Percentiles rank a stretch among this genome's conserved stretches.
These are phyloP conservation scores for Scaptomyza cyrtandrae DNA, from an alignment of 2,888 invertebrate species.

Conservation along the genomic window DNA sequence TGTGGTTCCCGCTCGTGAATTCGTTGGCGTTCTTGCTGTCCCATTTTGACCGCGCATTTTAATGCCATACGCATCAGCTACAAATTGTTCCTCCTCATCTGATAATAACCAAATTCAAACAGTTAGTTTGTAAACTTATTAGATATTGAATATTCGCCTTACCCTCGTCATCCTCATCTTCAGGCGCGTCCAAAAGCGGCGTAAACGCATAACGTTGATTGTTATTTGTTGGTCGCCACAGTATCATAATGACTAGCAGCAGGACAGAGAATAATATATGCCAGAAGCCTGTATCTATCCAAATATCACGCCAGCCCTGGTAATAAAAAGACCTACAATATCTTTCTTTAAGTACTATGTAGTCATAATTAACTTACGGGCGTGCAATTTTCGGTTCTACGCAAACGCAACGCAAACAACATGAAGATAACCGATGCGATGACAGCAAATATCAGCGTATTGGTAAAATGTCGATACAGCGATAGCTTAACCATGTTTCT, in stretches of 20 bases:
- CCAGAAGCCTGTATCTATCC: constrained; percentile 98
- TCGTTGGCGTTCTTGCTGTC: constrained; percentile 81
- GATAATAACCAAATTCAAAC: constrained; percentile 5
- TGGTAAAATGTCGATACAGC: constrained; percentile 96
- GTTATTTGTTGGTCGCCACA: constrained; percentile 98
- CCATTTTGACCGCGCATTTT: constrained; percentile 88
- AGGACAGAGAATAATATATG: constrained; percentile 95
- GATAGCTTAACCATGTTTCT: constrained; percentile 96
- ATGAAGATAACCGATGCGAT: constrained; percentile 96
- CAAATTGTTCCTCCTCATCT: constrained; percentile 93
- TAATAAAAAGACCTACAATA: background rate
- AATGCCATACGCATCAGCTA: constrained; percentile 94
- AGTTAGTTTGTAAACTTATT: background rate
- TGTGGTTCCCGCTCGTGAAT: constrained; percentile 81
- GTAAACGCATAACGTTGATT: constrained; percentile 98
- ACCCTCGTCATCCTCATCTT: constrained; percentile 91
- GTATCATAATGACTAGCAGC: constrained; percentile 95
- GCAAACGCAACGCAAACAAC: constrained; percentile 95
- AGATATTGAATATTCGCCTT: constrained; percentile 23
- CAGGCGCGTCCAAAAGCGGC: constrained; percentile 93
- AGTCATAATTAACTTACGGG: constrained; percentile 85
- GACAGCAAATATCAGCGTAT: constrained; percentile 95
- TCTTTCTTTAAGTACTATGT: background rate
- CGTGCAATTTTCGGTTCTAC: constrained; percentile 90
- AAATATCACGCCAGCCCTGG: constrained; percentile 94